Percentiles rank a stretch among this genome's conserved stretches.
These are phyloP conservation scores for Bucco capensis DNA, from an alignment of 2,113 vertebrate genomes.

Conservation along the genomic window DNA sequence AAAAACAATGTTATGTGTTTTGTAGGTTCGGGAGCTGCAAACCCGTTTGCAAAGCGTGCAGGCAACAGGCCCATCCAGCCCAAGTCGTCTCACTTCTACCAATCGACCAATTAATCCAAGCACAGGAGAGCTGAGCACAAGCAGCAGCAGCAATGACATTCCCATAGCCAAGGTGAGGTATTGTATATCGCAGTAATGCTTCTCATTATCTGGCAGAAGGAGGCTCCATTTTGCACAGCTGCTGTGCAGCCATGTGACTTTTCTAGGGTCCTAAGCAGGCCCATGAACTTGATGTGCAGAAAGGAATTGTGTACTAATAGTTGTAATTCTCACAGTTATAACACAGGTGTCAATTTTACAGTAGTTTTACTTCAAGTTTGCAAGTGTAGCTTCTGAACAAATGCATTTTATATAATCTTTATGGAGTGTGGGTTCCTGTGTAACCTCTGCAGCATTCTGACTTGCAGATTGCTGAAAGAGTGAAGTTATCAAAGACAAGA, in stretches of 20 bases:
- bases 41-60: slow-evolving; percentile 84
- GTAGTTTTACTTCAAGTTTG: slow-evolving; percentile 35
- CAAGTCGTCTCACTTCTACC: slow-evolving; percentile 75
- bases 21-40: slow-evolving; percentile 85
- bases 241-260: not conserved
- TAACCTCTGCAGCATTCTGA: slow-evolving; percentile 8
- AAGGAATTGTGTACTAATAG: not conserved
- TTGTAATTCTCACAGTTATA: slow-evolving; percentile 1
- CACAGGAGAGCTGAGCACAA: slow-evolving; percentile 87
- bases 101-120: slow-evolving; percentile 84
- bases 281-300: not conserved
- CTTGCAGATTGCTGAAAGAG: slow-evolving; percentile 85
- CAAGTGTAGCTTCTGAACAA: not conserved
- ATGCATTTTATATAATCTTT: not conserved
- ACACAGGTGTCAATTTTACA: not conserved
- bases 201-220: not conserved
- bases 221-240: not conserved
- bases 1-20: not conserved
- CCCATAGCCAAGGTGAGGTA: slow-evolving; percentile 84
- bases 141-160: slow-evolving; percentile 88
- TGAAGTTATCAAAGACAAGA: slow-evolving; percentile 88
- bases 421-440: not conserved
- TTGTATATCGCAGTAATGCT: not conserved
- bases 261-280: not conserved
- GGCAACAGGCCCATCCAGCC: slow-evolving; percentile 78